Base-by-base conservation (phyloP, 2,113 vertebrate species). In the Pelodiscus sinensis region DNA sequence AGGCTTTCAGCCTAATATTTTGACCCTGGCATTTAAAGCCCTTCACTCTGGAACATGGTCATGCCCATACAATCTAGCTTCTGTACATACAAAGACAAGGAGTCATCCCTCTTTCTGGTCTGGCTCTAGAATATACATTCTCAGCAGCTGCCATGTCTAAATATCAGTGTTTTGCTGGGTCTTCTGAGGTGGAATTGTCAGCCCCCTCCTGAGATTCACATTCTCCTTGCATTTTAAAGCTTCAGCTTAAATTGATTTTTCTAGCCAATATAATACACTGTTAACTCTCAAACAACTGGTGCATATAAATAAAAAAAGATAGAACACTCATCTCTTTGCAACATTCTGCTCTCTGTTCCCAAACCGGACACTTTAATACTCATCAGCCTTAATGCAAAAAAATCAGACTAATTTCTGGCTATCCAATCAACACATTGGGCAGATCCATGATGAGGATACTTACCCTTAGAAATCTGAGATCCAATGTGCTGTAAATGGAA, bases 221-320 rank as follows among this genome's bases (percentile, higher is more conserved):
- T 24, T 79, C 8, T 5, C 1, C 56, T 95, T 83, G 56, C 29
- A 94, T 8, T 6, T 82, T 88, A 44, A 0, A 75, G 4, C 82
- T 89, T 83, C 62, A 85, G 85, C 85, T 78, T 78, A 78, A 68
- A 62, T 81, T 95, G 2, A 52, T 24, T 94, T 92, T 89, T 54
- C 50, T 65, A 55, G 80, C 1, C 77, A 82, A 81, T 52, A 22
- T 13, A 3, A 13, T 15, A 6, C 11, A 82, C 52, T 80, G 65
- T 8, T 8, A 87, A 81, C 58, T 89, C 81, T 87, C 21, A 84
- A 90, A 19, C 25, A 25, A 71, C 55, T 81, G 24, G n/a, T 15
- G 14, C 65, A 90, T 90, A 90, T 15, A 31, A 2, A 85, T 38
- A 56, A 31, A 7, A 73, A 14, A 60, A 79, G 86, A 7, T 81